These are phyloP conservation scores for Alcis repandata DNA, from an alignment of 2,888 invertebrate species.

Conservation along the genomic window DNA sequence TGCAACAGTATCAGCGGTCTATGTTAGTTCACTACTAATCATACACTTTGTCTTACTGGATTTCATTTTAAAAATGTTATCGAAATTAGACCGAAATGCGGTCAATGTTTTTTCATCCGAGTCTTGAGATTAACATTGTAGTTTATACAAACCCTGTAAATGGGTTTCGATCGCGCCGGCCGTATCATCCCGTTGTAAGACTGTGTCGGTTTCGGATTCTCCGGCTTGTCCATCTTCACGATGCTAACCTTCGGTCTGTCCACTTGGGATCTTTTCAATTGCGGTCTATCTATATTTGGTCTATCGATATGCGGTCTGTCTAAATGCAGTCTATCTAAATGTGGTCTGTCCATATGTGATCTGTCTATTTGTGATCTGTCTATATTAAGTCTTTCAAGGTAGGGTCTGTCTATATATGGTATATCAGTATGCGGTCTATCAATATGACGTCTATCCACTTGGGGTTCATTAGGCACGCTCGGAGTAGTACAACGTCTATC, in stretches of 20 bases:
- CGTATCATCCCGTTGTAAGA: slow-evolving; percentile 20
- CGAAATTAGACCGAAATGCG: background rate
- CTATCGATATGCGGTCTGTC: background rate
- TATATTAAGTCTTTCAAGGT: background rate
- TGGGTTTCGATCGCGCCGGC: slow-evolving; percentile 20
- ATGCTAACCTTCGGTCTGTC: slow-evolving; percentile 20
- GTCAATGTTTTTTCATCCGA: background rate
- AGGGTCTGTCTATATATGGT: background rate
- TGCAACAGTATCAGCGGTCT: no score
- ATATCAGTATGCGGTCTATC: background rate
- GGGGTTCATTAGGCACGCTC: background rate
- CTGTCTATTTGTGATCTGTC: background rate
- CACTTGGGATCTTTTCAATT: background rate
- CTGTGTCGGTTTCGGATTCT: slow-evolving; percentile 14
- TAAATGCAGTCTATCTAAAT: background rate
- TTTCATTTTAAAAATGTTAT: background rate
- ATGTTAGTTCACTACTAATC: no score
- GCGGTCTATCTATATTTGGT: background rate
- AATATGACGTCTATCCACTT: background rate
- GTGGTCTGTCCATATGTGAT: background rate
- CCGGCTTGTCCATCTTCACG: slow-evolving; percentile 27
- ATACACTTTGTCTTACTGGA: no score
- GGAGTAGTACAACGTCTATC: slow-evolving; percentile 22
- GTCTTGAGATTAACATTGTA: no score
- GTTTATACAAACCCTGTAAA: slow-evolving; percentile 26